Evolutionary conservation across 2,113 vertebrate species (phyloP), one percentile per base, ranked within the genome.

Genomic region (Laticauda colubrina): DNA sequence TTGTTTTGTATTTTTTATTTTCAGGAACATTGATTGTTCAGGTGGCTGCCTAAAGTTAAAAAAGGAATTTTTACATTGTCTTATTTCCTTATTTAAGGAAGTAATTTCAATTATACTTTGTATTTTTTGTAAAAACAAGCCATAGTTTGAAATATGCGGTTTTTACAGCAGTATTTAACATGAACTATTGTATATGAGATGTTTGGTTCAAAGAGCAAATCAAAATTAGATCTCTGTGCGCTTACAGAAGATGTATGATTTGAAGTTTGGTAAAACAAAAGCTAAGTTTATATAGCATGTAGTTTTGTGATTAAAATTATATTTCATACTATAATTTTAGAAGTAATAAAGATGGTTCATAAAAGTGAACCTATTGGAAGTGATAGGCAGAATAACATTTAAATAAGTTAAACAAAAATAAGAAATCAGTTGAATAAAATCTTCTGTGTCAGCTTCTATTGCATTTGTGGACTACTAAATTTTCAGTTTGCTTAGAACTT

Each of bases 401-500:
- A 95, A 81, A 39, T n/a, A 45, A 95, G 91, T 92, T 85, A 93
- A 95, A 26, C 64, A 48, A 92, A 89, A 91, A 69, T 87, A 92
- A 93, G 89, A 69, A 85, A 91, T 89, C 12, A 92, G 92, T 90
- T 34, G 29, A 26, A 55, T 43, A 55, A 54, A 29, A 87, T 64
- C 92, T 45, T 1, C 91, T 61, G 43, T 34, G 39, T 91, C 2
- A 9, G 20, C 26, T 51, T 59, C 48, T 93, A 56, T 48, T 91
- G 91, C 20, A 54, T 39, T 55, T n/a, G 89, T 10, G 43, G 34
- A 48, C 21, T 57, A 43, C 43, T 39, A 56, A 6, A 20, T 43
- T 51, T 91, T 61, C 26, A n/a, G 24, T 23, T 91, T 48, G 39
- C 2, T 48, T n/a, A 26, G 11, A 23, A 34, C 48, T 87, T 91